Base-by-base conservation (phyloP, 2,888 invertebrate genomes). In the Morpho achilles region DNA sequence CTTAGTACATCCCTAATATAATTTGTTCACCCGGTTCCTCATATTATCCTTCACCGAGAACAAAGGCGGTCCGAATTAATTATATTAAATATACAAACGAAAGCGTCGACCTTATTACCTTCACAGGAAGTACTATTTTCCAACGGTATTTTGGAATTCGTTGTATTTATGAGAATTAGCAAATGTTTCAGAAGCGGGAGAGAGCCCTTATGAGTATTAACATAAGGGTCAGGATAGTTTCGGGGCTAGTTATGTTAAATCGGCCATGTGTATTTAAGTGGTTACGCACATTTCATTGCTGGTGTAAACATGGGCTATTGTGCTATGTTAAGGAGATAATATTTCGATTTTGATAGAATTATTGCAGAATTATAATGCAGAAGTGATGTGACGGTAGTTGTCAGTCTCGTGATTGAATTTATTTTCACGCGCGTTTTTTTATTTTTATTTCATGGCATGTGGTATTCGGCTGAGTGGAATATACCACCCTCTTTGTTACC, bases 51-150 rank as follows among this genome's bases (percentile, higher is more conserved):
- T 50, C 40, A 41, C 47, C 43, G 45, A 51, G 59, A 59, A 59
- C 59, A 59, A 59, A 59, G 54, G 47, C 50, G 42, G 54, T 47
- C 59, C 55, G 48, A 50, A 50, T 54, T 59, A 54, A 59, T 59
- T 59, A 10, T 59, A 51, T 59, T 55, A 59, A 59, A 16, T 41
- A 55, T 43, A 50, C 50, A 39, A 48, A 42, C 16, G 32, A 32
- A 23, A 53, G 9, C 50, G 9, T 41, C 39, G 40, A 55, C 59
- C 55, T 39, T 59, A 47, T 50, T 43, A 7, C 39, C 7, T 7
- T 22, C 3, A 40, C 8, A 40, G 40, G 41, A 55, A 39, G 40
- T 49, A 50, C 54, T 55, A 55, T 43, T 40, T 41, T 48, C 32
- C 46, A 9, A 43, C 7, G 7, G 10, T 22, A 0, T 23, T 16